Conservation (phyloP, 1,140 invertebrate genomes). For the Bradysia coprophila region DNA sequence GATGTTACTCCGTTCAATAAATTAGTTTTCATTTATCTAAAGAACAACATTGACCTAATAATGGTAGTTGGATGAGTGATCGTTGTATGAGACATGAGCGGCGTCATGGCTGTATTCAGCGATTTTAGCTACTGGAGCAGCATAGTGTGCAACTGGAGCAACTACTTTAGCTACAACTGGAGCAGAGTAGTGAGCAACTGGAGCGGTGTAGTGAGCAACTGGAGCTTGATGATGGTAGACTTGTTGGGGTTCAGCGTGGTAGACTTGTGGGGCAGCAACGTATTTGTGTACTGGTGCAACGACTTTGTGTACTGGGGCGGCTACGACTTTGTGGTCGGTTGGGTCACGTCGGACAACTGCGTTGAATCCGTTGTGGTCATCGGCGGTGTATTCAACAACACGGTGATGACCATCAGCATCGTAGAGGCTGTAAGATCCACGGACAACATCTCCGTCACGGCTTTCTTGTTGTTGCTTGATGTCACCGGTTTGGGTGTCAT, state of each 20-base stretch:
- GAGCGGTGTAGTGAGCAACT: background rate
- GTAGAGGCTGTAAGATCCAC: conserved; percentile 28
- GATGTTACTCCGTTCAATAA: too few relatives aligned
- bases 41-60: too few relatives aligned
- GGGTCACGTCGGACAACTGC: conserved; percentile 21
- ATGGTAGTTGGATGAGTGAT: conserved; percentile 2
- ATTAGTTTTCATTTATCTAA: too few relatives aligned
- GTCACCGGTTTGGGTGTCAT: conserved; percentile 27
- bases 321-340: conserved; percentile 10
- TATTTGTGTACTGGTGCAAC: background rate
- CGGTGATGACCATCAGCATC: conserved; percentile 22
- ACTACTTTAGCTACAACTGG: conserved; percentile 3
- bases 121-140: conserved; percentile 9
- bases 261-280: background rate
- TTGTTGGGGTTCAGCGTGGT: too few relatives aligned
- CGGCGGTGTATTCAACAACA: conserved; percentile 24
- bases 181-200: background rate
- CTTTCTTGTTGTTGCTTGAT: conserved; percentile 31
- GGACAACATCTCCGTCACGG: conserved; percentile 29
- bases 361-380: conserved; percentile 25
- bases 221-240: too few relatives aligned
- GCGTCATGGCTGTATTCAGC: conserved; percentile 8
- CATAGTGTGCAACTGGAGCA: conserved; percentile 5
- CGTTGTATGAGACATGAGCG: too few relatives aligned
- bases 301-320: background rate